Conservation (phyloP, 2,797 vertebrate species). For the Chiroxiphia lanceolata region DNA sequence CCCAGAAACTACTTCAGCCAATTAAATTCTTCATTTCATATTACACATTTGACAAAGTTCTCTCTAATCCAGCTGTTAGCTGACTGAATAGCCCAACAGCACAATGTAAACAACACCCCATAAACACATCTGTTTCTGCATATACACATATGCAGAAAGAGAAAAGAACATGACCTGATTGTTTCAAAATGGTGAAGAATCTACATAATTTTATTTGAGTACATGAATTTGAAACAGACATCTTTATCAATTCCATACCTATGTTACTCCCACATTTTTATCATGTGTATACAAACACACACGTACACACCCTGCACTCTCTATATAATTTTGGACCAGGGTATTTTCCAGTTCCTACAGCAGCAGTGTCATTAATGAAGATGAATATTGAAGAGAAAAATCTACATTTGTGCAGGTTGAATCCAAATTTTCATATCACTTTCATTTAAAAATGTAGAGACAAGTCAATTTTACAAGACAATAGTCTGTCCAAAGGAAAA, state of each 20-base stretch:
- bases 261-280: background rate
- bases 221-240: background rate
- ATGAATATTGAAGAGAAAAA: background rate
- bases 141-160: background rate
- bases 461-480: background rate
- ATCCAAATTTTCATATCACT: background rate
- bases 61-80: constrained; percentile 52
- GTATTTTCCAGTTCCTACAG: background rate
- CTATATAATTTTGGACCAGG: background rate
- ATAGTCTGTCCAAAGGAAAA: background rate
- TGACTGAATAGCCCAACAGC: constrained; percentile 28
- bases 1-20: constrained; percentile 48
- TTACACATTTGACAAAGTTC: constrained; percentile 32
- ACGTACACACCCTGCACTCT: fast-evolving
- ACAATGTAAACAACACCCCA: background rate
- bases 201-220: background rate
- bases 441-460: background rate
- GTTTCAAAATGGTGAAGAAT: background rate
- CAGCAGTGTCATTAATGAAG: background rate
- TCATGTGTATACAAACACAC: background rate
- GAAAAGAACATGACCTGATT: background rate
- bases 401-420: background rate
- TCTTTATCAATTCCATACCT: background rate
- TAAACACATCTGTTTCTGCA: constrained; percentile 6
- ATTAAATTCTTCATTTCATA: constrained; percentile 53